Percentiles rank a stretch among this genome's conserved stretches.
These are phyloP conservation scores for Cassiopea xamachana DNA, from an alignment of 30 jellyfish, hydroid and myxozoan species.

Conservation along the genomic window DNA sequence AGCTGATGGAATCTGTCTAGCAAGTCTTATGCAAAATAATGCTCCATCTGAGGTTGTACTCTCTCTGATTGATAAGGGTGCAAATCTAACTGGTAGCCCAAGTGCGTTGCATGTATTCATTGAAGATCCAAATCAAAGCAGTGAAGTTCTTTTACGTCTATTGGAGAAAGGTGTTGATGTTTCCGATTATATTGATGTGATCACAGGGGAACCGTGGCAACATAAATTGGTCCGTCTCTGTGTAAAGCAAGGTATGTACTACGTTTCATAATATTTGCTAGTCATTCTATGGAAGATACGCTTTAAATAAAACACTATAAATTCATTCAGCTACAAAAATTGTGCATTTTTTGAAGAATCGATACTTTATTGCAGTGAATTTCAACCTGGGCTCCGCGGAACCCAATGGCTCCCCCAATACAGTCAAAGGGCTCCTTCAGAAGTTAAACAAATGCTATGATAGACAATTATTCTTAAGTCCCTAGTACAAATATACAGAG, in stretches of 20 bases:
- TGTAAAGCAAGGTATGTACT: slow-evolving; percentile 1
- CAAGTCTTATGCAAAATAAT: background rate
- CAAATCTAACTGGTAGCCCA: background rate
- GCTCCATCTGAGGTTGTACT: slow-evolving; percentile 1
- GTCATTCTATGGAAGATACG: no score
- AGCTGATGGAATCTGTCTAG: background rate
- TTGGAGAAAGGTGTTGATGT: slow-evolving; percentile 27
- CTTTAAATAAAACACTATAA: no score
- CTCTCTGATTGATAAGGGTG: slow-evolving; percentile 8
- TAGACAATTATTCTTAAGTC: no score
- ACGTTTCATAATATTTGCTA: background rate
- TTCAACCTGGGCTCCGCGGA: no score
- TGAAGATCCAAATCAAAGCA: background rate
- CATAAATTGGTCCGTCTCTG: slow-evolving; percentile 16
- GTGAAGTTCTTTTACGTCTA: background rate
- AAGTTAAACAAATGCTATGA: no score
- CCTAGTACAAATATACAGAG: no score
- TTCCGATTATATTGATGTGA: background rate
- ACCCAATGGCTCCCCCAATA: no score
- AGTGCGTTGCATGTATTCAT: slow-evolving; percentile 10
- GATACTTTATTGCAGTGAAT: no score
- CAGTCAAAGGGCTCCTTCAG: no score
- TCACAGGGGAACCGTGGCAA: slow-evolving; percentile 7
- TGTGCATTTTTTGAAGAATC: no score
- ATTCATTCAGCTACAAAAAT: no score